Evolutionary conservation across 1,140 invertebrate species (phyloP).

Genomic region (Ditylenchus dipsaci): DNA sequence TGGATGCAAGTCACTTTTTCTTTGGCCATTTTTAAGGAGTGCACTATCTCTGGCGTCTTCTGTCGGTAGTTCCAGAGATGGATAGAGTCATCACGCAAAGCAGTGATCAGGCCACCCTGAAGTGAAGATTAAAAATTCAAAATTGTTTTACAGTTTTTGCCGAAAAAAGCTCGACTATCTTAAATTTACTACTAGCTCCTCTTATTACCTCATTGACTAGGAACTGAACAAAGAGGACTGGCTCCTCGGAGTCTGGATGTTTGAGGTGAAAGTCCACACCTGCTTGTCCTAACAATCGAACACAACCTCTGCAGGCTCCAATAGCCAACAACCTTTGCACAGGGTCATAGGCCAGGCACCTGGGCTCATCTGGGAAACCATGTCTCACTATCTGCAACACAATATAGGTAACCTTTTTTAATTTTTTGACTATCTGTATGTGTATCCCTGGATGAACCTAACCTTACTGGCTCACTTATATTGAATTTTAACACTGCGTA

Average conservation of each 20-base stretch:
- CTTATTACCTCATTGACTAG: conserved; percentile 76
- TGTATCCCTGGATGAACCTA: not conserved
- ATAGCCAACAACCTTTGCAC: conserved; percentile 92
- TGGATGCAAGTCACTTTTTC: conserved; percentile 83
- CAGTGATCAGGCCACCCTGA: conserved; percentile 81
- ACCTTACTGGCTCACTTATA: not conserved
- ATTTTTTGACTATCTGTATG: not conserved
- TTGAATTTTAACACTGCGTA: not conserved
- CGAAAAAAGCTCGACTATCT: too few relatives aligned
- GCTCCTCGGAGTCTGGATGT: conserved; percentile 66
- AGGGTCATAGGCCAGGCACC: conserved; percentile 91
- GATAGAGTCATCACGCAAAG: conserved; percentile 85
- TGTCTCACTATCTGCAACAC: conserved; percentile 63
- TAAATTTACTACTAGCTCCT: too few relatives aligned
- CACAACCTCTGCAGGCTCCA: conserved; percentile 86
- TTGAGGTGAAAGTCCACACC: conserved; percentile 87
- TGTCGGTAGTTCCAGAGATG: conserved; percentile 96
- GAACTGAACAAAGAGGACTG: conserved; percentile 82
- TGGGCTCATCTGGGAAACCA: conserved; percentile 96
- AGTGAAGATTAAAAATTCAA: conserved; percentile 17
- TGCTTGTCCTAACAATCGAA: conserved; percentile 79
- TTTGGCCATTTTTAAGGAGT: conserved; percentile 52
- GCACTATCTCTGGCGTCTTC: conserved; percentile 65
- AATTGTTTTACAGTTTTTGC: conserved; percentile 6
- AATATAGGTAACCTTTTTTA: not conserved